Base-by-base conservation (phyloP, 2,888 invertebrate species). In the Malthinus seriepunctatus region DNA sequence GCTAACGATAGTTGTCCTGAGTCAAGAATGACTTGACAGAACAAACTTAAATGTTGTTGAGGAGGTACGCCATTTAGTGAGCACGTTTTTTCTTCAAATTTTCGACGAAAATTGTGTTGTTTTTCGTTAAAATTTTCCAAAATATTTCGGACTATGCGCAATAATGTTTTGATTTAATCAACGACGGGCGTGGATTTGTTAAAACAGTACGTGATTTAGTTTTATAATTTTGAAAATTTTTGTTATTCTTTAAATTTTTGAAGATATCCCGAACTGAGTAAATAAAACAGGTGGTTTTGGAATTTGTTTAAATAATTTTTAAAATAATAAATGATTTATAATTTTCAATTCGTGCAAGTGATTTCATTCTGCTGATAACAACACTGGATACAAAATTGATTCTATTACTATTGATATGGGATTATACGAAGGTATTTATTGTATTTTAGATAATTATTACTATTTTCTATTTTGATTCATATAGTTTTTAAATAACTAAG, bases 381-480 rank as follows among this genome's bases (percentile, higher is more conserved):
- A 15, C 10, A 31, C 48, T 35, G 48, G 35, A 48, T 48, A 33
- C 54, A 42, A 42, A 42, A 42, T 42, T 42, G 15, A 42, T 11
- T 11, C 39, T 45, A 34, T 39, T 32, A 32, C 48, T 46, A 53
- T 63, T 71, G 72, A 72, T 69, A 75, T 75, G 75, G 75, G 75
- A 72, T 69, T 75, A 64, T 73, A 69, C 67, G 72, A 73, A 74
- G 75, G 75, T 75, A 73, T 63, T 65, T 60, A 60, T 44, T 64
- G 54, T 60, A 59, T 62, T 62, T 23, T 23, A 23, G 23, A 23
- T 23, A 23, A 23, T 23, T 23, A 5, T 23, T 23, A 3, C 23
- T 23, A 23, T 23, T 23, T 5, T 23, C 5, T 23, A 23, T 23
- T 23, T 23, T 23, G 2, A 3, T 23, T 23, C 5, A 23, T 23